Evolutionary conservation across 2,113 vertebrate species (phyloP), one percentile per base, ranked within the genome.

Genomic region (Paramormyrops kingsleyae): DNA sequence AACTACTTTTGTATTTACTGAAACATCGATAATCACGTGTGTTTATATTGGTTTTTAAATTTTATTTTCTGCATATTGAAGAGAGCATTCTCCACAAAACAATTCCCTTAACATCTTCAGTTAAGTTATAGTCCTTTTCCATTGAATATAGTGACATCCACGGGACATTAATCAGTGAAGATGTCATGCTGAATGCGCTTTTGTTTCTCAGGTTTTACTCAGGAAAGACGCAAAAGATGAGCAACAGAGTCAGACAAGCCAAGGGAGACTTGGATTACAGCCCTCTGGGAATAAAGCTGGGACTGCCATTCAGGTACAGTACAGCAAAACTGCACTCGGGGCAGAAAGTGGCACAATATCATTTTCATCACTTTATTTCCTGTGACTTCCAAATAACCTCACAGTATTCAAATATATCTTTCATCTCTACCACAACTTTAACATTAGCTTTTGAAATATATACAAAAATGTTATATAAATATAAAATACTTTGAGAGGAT

Each of bases 121-220:
- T 70, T 31, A 10, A 66, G n/a, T 66, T 70, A 12, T 31, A 27
- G 62, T 13, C n/a, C n/a, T 70, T 70, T 70, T 70, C 62, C 62
- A 77, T 19, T 13, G 70, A 77, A 39, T 77, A 35, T 17, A 19
- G 6, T 46, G 80, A 84, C 17, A 83, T 83, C 39, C 77, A 19
- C 7, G 3, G 42, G 42, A 84, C 42, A 39, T 46, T 84, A 46
- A 46, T 84, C 39, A 47, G 44, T 47, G 83, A 84, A n/a, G 21
- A 84, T 46, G 44, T 47, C 19, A 46, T 46, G 35, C 17, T 84
- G 83, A 84, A 31, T 62, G 42, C 39, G 39, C 44, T 52, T 90
- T 88, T 27, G n/a, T 52, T 90, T 35, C 44, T 9, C 84, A 96
- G 96, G 95, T 96, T 90, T 94, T 96, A 83, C 92, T 96, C 31